Evolutionary conservation across 2,888 invertebrate species (phyloP), one percentile per base, ranked within the genome.

Genomic region (Epiblema foenella): DNA sequence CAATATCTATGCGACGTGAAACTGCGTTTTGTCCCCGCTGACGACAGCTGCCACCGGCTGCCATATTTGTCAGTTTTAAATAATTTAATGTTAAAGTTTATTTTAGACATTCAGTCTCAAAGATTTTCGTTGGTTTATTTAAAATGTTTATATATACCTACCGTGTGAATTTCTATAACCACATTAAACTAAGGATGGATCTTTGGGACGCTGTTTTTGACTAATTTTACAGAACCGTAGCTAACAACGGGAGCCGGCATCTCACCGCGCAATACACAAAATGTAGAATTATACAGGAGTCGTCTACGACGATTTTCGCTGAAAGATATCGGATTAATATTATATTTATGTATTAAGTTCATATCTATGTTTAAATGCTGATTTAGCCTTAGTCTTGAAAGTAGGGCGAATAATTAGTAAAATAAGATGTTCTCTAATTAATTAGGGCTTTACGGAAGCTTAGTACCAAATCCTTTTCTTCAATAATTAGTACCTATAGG

Each of bases 1-100:
- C 68, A 58, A 58, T 51, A 69, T 69, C 51, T 51, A 33, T 10
- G 64, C 46, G 42, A 54, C 58, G 69, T 59, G 59, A 49, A 20
- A 46, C 65, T 65, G 58, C 69, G 52, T 37, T 62, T 62, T 39
- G 62, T 37, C 51, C 12, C 20, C 51, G 37, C 64, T 65, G 69
- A 54, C 65, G 52, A 54, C 69, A 65, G 69, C 65, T 70, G 69
- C 62, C 60, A 20, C 58, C 15, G 18, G 8, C 37, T 37, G 52
- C 51, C 51, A 20, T n/a, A 54, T 64, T 54, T 24, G 39, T n/a
- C 24, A 52, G 52, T 52, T 18, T 54, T 17, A 64, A 64, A 39
- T 63, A 52, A 15, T 46, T 60, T 29, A 29, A 63, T 52, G 15
- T 52, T 63, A 37, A n/a, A 24, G 10, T 39, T 42, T 56, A 15